Percentiles rank a stretch among this genome's conserved stretches.
phyloP scores from a whole-genome alignment of 2,888 invertebrate genomes.

The Acleris laterana region DNA sequence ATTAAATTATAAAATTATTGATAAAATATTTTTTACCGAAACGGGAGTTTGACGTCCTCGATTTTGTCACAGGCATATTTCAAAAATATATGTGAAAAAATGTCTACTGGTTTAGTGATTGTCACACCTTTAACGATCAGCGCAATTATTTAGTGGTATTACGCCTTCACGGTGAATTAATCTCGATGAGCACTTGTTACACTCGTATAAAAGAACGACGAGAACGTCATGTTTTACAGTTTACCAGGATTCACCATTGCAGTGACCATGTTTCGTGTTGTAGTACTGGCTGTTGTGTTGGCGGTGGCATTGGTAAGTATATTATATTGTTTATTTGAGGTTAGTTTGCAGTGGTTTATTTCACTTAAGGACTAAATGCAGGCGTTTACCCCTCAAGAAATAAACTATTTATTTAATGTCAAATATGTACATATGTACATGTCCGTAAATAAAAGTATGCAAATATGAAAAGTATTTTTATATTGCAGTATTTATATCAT shows the following conservation, averaged over 20 bases:
- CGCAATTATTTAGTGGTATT: slow-evolving; percentile 15
- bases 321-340: neutral
- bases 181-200: neutral
- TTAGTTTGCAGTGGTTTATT: no score
- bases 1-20: no score
- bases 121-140: neutral
- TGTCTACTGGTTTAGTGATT: slow-evolving; percentile 7
- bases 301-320: slow-evolving; percentile 18
- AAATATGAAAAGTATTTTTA: no score
- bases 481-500: no score
- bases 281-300: slow-evolving; percentile 14
- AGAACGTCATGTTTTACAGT: slow-evolving; percentile 7
- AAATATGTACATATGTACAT: no score
- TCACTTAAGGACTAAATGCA: no score
- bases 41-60: no score
- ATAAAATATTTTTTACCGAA: no score
- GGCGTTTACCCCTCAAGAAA: no score
- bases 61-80: no score
- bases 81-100: slow-evolving; percentile 1
- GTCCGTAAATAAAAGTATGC: no score
- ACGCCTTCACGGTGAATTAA: slow-evolving; percentile 24
- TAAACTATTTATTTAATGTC: no score
- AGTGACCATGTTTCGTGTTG: slow-evolving; percentile 22
- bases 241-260: neutral
- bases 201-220: slow-evolving; percentile 16